Conservation (phyloP, 2,888 invertebrate genomes). For the Hydraecia micacea region DNA sequence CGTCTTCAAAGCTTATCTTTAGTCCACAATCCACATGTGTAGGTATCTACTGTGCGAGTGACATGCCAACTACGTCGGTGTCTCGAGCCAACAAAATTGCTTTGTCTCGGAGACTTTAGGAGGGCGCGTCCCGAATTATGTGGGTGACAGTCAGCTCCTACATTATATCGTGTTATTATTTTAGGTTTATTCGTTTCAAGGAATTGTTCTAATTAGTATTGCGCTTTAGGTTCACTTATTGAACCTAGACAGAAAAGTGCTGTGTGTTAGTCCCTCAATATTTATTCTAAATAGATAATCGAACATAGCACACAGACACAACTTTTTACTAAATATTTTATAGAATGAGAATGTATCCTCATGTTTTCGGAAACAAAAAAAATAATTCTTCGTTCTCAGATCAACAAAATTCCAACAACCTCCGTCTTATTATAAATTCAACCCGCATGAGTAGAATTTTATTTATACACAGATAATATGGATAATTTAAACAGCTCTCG, state of each 20-base stretch:
- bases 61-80: slow-evolving; percentile 80
- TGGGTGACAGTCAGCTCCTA: slow-evolving; percentile 72
- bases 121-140: slow-evolving; percentile 77
- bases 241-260: not conserved
- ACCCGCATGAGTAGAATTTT: slow-evolving; percentile 69
- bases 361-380: not conserved
- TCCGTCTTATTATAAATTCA: slow-evolving; percentile 49
- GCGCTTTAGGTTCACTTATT: slow-evolving; percentile 3
- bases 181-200: slow-evolving; percentile 69
- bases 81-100: slow-evolving; percentile 82
- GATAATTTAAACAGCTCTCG: slow-evolving; percentile 84
- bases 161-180: slow-evolving; percentile 73
- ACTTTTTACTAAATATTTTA: not conserved
- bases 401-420: slow-evolving; percentile 3
- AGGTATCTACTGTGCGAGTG: slow-evolving; percentile 76
- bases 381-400: not conserved
- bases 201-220: slow-evolving; percentile 57
- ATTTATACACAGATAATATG: slow-evolving; percentile 77
- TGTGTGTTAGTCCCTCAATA: not conserved
- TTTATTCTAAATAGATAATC: not conserved
- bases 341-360: not conserved
- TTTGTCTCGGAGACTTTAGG: slow-evolving; percentile 80
- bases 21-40: slow-evolving; percentile 74
- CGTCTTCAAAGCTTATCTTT: slow-evolving; percentile 77
- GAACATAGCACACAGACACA: not conserved